These are phyloP conservation scores for Sicus ferrugineus DNA, from an alignment of 2,888 invertebrate species.

Conservation along the genomic window DNA sequence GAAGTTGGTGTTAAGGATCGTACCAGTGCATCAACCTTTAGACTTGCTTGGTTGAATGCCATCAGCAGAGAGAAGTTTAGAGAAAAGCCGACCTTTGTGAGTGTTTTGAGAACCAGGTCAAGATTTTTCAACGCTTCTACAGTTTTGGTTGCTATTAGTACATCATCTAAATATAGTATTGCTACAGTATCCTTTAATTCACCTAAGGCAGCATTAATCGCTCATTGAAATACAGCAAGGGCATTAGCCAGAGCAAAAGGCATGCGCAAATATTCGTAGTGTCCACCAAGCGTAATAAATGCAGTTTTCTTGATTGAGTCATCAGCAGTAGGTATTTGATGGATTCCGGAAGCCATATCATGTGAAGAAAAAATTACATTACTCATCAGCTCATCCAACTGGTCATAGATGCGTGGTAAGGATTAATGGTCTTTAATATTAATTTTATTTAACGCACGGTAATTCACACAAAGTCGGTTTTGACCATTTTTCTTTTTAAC, in stretches of 20 bases:
- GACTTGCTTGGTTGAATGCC: not conserved
- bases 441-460: too few species aligned
- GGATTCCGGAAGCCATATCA: not conserved
- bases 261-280: not conserved
- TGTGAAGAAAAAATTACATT: too few species aligned
- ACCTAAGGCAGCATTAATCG: not conserved
- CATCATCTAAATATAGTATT: not conserved
- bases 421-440: too few species aligned
- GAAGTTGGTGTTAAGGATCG: not conserved
- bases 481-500: too few species aligned
- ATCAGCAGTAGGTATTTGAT: not conserved
- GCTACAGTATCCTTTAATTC: not conserved
- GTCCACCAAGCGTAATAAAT: not conserved
- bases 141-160: not conserved
- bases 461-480: too few species aligned
- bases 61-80: not conserved
- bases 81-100: not conserved
- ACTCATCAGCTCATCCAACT: too few species aligned
- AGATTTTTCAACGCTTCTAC: not conserved
- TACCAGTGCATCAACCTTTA: not conserved
- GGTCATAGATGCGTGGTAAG: too few species aligned
- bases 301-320: not conserved
- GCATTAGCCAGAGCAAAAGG: not conserved
- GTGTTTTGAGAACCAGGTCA: not conserved
- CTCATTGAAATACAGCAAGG: not conserved